Conservation (phyloP, 1,140 invertebrate species). For the Neelides sp. region DNA sequence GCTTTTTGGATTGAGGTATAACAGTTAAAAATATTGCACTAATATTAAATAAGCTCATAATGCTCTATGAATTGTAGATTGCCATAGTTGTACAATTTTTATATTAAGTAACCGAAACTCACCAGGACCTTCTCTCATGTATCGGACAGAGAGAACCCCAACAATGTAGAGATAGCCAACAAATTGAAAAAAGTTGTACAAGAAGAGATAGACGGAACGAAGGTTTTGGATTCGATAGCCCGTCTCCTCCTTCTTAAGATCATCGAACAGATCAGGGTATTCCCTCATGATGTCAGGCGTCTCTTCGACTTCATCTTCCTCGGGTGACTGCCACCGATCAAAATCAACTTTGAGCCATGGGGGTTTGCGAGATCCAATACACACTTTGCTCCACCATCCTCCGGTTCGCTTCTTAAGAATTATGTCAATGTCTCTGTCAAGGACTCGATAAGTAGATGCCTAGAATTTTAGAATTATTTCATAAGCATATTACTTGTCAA, state of each 20-base stretch:
- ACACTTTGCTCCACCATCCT: slow-evolving; percentile 71
- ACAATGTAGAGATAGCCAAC: slow-evolving; percentile 71
- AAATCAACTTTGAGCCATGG: slow-evolving; percentile 84
- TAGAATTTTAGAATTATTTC: slow-evolving; percentile 22
- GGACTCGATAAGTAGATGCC: slow-evolving; percentile 46
- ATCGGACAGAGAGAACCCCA: slow-evolving; percentile 57
- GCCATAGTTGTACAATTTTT: too few relatives aligned
- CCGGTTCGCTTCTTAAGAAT: slow-evolving; percentile 52
- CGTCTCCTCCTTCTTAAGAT: slow-evolving; percentile 61
- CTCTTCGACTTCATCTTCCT: slow-evolving; percentile 49
- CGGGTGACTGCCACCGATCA: slow-evolving; percentile 64
- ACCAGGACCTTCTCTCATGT: slow-evolving; percentile 57
- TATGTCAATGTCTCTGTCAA: slow-evolving; percentile 64
- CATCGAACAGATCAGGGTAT: slow-evolving; percentile 62
- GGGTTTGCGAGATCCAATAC: slow-evolving; percentile 61
- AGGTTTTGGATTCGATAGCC: slow-evolving; percentile 66
- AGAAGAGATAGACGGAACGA: slow-evolving; percentile 69
- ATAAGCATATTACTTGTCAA: slow-evolving; percentile 2
- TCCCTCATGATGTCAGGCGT: slow-evolving; percentile 49
- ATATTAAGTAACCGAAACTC: slow-evolving; percentile 30
- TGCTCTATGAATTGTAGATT: too few relatives aligned
- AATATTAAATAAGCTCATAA: too few relatives aligned
- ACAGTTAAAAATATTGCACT: too few relatives aligned
- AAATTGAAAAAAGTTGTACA: slow-evolving; percentile 86
- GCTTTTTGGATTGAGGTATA: too few relatives aligned